A percentile compares a stretch with the other conserved stretches of the same genome.
These are phyloP conservation scores for Lingula anatina DNA, from an alignment of 2,888 invertebrate species.

Conservation along the genomic window DNA sequence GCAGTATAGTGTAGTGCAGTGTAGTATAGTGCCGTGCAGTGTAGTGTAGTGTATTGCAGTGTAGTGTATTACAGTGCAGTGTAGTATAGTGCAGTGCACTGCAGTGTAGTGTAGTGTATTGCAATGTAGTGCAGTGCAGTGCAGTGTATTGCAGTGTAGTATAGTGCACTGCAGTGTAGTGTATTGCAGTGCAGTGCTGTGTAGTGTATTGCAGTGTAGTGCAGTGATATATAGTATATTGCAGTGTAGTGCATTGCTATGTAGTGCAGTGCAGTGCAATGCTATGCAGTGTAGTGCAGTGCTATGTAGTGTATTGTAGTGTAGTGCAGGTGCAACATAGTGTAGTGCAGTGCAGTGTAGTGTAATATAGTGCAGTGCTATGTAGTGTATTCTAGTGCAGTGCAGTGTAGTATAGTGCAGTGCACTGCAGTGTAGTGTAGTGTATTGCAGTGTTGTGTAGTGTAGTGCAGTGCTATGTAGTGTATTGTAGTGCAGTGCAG, in stretches of 20 bases:
- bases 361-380: conserved; percentile 9
- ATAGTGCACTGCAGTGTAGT: no score
- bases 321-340: no score
- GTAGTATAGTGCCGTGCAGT: conserved; percentile 6
- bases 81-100: conserved; percentile 5
- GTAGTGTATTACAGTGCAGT: neutral
- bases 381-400: no score
- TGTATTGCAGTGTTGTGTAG: no score
- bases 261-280: conserved; percentile 8
- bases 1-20: conserved; percentile 6
- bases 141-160: no score
- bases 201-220: neutral
- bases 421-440: no score
- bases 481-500: no score
- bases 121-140: no score
- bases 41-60: no score
- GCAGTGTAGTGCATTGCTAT: neutral
- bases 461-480: no score
- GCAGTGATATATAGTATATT: neutral
- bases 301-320: no score
- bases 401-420: conserved; percentile 9
- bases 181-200: no score
- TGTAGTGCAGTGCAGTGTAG: conserved; percentile 11
- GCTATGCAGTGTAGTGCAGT: conserved; percentile 10
- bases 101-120: conserved; percentile 9